Evolutionary conservation across 2,797 vertebrate species (phyloP).

Genomic region (Melanotaenia pygmaea): DNA sequence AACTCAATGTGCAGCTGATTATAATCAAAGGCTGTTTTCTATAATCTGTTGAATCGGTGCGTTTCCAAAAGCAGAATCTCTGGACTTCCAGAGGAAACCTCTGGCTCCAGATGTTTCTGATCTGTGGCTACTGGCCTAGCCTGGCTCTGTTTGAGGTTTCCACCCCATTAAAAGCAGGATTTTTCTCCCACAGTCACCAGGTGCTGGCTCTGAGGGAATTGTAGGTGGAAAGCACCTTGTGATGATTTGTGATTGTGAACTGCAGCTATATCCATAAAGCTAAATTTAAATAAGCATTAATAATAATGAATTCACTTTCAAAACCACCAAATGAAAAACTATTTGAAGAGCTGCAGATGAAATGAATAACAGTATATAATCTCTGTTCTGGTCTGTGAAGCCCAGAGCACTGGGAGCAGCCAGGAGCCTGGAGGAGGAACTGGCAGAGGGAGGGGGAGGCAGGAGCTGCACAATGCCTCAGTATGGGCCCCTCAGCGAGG

Average conservation of each 20-base stretch:
- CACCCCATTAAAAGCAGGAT: background rate
- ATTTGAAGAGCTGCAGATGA: background rate
- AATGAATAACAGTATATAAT: background rate
- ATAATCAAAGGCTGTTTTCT: background rate
- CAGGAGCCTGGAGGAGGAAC: conserved; percentile 31
- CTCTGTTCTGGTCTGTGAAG: background rate
- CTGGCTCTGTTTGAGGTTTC: background rate
- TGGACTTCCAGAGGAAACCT: too few relatives aligned
- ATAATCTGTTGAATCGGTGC: background rate
- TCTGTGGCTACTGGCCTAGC: too few relatives aligned
- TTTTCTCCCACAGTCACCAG: background rate
- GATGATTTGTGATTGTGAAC: background rate
- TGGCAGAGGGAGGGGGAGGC: conserved; percentile 34
- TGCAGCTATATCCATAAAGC: background rate
- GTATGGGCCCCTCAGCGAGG: conserved; percentile 61
- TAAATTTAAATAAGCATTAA: background rate
- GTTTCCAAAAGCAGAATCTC: background rate
- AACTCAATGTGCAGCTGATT: background rate
- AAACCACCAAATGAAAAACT: background rate
- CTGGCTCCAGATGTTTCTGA: too few relatives aligned
- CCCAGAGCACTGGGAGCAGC: background rate
- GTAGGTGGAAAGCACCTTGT: background rate
- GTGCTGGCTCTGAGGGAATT: background rate
- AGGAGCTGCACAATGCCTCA: conserved; percentile 63
- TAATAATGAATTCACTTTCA: background rate